Conservation (phyloP, 2,888 invertebrate species). For the Caenorhabditis sulstoni region DNA sequence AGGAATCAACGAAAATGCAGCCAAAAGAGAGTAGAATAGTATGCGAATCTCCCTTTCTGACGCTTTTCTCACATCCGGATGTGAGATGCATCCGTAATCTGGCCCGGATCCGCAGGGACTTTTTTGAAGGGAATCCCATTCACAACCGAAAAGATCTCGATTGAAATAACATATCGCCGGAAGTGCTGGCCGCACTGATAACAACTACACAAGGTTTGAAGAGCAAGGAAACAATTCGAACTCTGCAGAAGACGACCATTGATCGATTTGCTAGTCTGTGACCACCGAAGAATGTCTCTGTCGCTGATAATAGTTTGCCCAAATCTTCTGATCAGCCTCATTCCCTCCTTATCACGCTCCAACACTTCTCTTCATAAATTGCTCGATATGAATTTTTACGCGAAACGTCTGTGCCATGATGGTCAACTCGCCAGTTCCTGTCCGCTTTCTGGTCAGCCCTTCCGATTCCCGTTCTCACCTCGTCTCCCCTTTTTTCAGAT, state of each 20-base stretch:
- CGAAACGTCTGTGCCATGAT: conserved; percentile 22
- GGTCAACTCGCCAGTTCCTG: conserved; percentile 45
- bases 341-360: conserved; percentile 6
- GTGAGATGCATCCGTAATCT: no score
- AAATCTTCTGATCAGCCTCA: conserved; percentile 5
- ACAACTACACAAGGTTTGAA: no score
- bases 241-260: background rate
- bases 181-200: no score
- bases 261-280: background rate
- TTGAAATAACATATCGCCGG: no score
- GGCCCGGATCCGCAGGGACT: no score
- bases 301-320: background rate
- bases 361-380: conserved; percentile 25
- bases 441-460: conserved; percentile 44
- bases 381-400: conserved; percentile 18
- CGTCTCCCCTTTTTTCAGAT: no score
- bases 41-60: no score
- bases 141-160: no score
- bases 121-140: no score
- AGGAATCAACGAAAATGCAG: no score
- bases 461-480: background rate
- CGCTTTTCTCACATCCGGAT: no score
- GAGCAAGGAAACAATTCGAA: background rate
- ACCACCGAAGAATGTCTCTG: conserved; percentile 2
- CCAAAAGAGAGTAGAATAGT: no score